Evolutionary conservation across 2,113 vertebrate genomes (phyloP), one percentile per base, ranked within the genome.

Genomic region (Hippocampus guttulatus): DNA sequence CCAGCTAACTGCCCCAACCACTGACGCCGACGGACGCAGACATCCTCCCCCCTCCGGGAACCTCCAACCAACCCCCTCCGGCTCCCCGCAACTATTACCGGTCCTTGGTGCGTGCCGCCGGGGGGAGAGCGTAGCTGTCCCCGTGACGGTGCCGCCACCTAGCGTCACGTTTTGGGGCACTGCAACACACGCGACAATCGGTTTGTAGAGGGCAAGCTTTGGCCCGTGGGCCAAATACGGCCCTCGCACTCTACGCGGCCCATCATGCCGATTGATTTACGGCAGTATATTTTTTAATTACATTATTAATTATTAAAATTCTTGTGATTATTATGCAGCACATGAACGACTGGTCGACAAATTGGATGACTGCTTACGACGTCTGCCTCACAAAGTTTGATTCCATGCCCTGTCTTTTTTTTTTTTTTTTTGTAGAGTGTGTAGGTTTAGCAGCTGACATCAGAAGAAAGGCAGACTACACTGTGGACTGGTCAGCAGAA

Each of bases 121-220:
- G 43, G 21, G 21, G 14, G n/a, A 65, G 43, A 45, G 15, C 7
- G 43, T 3, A 15, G 41, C 2, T 8, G 12, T 25, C 12, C 41
- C 43, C 64, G 41, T 15, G 64, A 47, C 41, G 64, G 43, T 65
- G 64, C 64, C 49, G 64, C 64, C 43, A 18, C 43, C 43, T 27
- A 47, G 64, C 23, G 64, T 14, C 25, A 2, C 15, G 14, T 3
- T 8, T 3, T 11, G 33, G 61, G 47, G 3, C 2, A 23, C n/a
- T 16, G 43, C 64, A 47, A 65, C 40, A 15, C 14, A 23, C 2
- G 10, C n/a, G 8, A 5, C 23, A 27, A 58, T 23, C 11, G 5
- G 12, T 27, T 27, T 27, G 52, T 0, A 0, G 21, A 2, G 8
- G 2, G 9, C 18, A 58, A 58, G 1, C n/a, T 15, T 15, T 2